Conservation (phyloP, 2,113 vertebrate species). For the Penelope pileata region DNA sequence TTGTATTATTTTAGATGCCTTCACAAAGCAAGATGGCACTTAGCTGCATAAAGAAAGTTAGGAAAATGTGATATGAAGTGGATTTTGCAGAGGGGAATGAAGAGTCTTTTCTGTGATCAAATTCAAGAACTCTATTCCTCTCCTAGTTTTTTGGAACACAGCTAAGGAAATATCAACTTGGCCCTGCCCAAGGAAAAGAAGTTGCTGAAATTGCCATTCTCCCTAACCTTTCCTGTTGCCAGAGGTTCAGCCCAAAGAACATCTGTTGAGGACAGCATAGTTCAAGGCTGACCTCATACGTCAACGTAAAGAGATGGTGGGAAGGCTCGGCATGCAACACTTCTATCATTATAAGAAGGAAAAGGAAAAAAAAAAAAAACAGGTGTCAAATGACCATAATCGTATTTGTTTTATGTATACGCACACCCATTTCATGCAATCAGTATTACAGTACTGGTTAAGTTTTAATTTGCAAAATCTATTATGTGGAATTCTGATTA, state of each 20-base stretch:
- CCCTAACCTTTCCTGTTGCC: conserved; percentile 1
- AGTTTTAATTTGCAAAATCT: background rate
- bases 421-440: background rate
- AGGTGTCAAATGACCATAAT: background rate
- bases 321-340: background rate
- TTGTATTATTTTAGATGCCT: background rate
- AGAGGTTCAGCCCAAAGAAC: conserved; percentile 6
- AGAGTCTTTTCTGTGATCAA: background rate
- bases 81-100: background rate
- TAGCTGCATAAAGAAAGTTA: background rate
- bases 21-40: background rate
- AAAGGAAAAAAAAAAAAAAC: background rate
- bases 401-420: background rate
- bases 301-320: background rate
- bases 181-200: conserved; percentile 35
- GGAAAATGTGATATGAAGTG: background rate
- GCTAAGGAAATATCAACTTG: conserved; percentile 14
- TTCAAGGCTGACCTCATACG: conserved; percentile 32
- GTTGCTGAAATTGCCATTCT: conserved; percentile 47
- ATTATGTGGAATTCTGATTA: background rate
- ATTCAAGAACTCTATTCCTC: background rate
- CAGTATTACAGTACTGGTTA: background rate
- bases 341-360: background rate
- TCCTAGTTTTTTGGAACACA: background rate
- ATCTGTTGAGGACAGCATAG: background rate